These are phyloP conservation scores for Agriopis marginaria DNA, from an alignment of 2,888 invertebrate species.

Conservation along the genomic window DNA sequence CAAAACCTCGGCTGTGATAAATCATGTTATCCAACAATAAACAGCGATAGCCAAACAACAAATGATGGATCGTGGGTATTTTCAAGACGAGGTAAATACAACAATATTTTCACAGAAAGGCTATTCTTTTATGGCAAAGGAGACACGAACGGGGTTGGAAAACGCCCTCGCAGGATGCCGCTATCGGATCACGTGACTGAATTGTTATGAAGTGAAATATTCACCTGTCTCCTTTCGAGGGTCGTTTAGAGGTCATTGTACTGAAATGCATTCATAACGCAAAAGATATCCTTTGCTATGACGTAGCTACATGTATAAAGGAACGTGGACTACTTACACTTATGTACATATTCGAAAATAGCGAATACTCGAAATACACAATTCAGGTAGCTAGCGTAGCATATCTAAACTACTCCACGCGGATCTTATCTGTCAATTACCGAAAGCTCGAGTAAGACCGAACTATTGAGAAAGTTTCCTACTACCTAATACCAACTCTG, in stretches of 20 bases:
- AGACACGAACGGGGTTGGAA: conserved; percentile 38
- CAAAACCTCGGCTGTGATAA: conserved; percentile 35
- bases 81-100: conserved; percentile 27
- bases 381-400: neutral
- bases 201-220: conserved; percentile 51
- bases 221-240: conserved; percentile 42
- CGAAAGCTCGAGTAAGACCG: neutral
- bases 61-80: conserved; percentile 38
- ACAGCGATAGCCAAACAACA: conserved; percentile 36
- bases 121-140: conserved; percentile 28
- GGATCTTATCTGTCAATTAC: neutral
- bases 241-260: conserved; percentile 46
- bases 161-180: conserved; percentile 33
- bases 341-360: no score
- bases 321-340: neutral
- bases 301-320: neutral
- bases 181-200: conserved; percentile 58
- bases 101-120: conserved; percentile 35
- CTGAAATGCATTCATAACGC: conserved; percentile 16
- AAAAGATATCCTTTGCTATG: neutral
- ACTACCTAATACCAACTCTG: conserved; percentile 27
- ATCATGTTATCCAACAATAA: conserved; percentile 34
- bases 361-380: neutral
- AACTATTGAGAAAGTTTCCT: conserved; percentile 39
- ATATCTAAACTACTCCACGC: neutral